These are phyloP conservation scores for Leucozona laternaria DNA, from an alignment of 2,888 invertebrate genomes.

Conservation along the genomic window DNA sequence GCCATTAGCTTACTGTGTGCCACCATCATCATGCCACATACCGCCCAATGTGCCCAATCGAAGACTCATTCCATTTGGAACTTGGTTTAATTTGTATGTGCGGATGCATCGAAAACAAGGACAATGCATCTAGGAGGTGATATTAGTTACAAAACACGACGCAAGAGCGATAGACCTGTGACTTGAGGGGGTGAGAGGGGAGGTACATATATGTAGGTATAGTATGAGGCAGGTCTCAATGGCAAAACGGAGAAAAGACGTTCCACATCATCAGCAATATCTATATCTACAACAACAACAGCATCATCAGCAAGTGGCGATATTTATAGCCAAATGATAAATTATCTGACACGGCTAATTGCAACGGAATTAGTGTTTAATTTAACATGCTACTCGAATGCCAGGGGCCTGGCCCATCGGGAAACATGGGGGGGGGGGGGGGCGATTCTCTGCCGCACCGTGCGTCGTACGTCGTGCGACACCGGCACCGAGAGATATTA, in stretches of 20 bases:
- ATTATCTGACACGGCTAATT: slow-evolving; percentile 79
- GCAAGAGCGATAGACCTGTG: slow-evolving; percentile 32
- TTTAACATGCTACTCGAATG: slow-evolving; percentile 77
- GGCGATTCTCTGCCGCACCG: slow-evolving; percentile 32
- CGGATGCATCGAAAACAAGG: slow-evolving; percentile 69
- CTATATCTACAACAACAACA: slow-evolving; percentile 16
- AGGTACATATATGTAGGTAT: no score
- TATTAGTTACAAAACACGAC: slow-evolving; percentile 60
- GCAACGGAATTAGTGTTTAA: slow-evolving; percentile 79
- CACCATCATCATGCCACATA: slow-evolving; percentile 33
- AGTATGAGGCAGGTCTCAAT: slow-evolving; percentile 39
- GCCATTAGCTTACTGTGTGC: slow-evolving; percentile 41
- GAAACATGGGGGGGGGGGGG: slow-evolving; percentile 24
- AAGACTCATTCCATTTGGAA: slow-evolving; percentile 65
- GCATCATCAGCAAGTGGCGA: slow-evolving; percentile 74
- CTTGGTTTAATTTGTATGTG: slow-evolving; percentile 70
- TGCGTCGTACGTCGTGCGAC: slow-evolving; percentile 23
- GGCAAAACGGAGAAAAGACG: slow-evolving; percentile 57
- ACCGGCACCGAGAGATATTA: slow-evolving; percentile 63
- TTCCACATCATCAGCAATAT: slow-evolving; percentile 39
- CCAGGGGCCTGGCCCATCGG: slow-evolving; percentile 55
- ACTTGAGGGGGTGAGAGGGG: slow-evolving; percentile 29
- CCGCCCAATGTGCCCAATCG: slow-evolving; percentile 63
- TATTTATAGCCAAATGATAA: slow-evolving; percentile 79
- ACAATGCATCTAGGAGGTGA: slow-evolving; percentile 72